Conservation (phyloP, 37 sponge, comb jelly and placozoan species). For the Cliona cf. orientalis region DNA sequence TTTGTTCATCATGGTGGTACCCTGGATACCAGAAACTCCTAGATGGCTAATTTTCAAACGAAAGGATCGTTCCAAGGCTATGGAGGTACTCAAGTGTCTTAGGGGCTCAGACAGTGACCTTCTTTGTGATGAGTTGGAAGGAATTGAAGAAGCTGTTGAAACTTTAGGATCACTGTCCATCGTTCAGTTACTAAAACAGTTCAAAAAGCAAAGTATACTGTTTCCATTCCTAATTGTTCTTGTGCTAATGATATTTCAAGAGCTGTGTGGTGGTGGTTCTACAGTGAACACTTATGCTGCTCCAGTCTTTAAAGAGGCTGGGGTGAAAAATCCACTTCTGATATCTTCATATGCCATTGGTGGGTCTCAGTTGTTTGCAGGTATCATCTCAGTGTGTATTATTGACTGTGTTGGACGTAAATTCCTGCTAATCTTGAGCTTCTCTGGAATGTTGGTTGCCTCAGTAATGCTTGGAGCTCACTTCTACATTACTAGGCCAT, state of each 20-base stretch:
- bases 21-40: conserved; percentile 65
- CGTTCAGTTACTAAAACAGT: background rate
- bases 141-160: background rate
- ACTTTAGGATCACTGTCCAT: background rate
- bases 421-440: conserved; percentile 49
- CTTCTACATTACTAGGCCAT: conserved; percentile 26
- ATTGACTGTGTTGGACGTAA: conserved; percentile 76
- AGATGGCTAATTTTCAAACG: conserved; percentile 52
- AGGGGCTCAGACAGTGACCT: conserved; percentile 35
- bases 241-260: conserved; percentile 23
- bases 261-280: conserved; percentile 59
- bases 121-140: conserved; percentile 13
- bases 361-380: conserved; percentile 4
- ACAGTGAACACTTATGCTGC: conserved; percentile 38
- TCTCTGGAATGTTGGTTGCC: conserved; percentile 27
- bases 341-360: conserved; percentile 36
- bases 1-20: background rate
- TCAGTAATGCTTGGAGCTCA: conserved; percentile 34
- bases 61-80: conserved; percentile 16
- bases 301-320: conserved; percentile 46
- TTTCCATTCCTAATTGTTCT: conserved; percentile 16
- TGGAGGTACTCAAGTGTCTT: conserved; percentile 34
- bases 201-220: background rate
- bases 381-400: conserved; percentile 41
- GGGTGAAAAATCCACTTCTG: background rate